Conservation (phyloP, 2,797 vertebrate species). For the Falco rusticolus region DNA sequence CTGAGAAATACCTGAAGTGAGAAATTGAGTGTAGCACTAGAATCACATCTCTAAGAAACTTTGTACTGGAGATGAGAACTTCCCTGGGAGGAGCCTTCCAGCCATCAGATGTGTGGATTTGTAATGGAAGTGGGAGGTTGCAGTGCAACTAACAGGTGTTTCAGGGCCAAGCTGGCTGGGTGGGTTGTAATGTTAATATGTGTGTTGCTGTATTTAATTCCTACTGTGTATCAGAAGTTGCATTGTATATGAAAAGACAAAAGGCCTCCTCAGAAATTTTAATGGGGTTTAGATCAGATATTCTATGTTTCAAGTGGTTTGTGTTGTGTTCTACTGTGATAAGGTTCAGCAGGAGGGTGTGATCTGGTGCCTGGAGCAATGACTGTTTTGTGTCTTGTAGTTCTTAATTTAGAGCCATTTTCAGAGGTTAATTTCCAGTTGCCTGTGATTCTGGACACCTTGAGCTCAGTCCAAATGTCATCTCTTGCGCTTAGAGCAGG, state of each 20-base stretch:
- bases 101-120: neutral
- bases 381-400: neutral
- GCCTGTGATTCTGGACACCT: neutral
- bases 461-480: neutral
- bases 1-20: neutral
- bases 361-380: neutral
- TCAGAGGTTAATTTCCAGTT: conserved; percentile 29
- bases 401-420: neutral
- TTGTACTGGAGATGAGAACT: neutral
- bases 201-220: neutral
- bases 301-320: neutral
- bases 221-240: neutral
- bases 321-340: neutral
- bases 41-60: neutral
- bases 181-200: neutral
- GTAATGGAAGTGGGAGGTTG: neutral
- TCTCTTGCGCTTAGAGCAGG: neutral
- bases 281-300: neutral
- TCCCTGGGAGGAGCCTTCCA: neutral
- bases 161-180: neutral
- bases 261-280: neutral
- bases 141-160: neutral
- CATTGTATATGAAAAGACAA: neutral
- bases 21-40: neutral
- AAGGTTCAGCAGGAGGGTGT: neutral